These are phyloP conservation scores for Pantherophis alleghaniensis DNA, from an alignment of 2,797 vertebrate species.

Conservation along the genomic window DNA sequence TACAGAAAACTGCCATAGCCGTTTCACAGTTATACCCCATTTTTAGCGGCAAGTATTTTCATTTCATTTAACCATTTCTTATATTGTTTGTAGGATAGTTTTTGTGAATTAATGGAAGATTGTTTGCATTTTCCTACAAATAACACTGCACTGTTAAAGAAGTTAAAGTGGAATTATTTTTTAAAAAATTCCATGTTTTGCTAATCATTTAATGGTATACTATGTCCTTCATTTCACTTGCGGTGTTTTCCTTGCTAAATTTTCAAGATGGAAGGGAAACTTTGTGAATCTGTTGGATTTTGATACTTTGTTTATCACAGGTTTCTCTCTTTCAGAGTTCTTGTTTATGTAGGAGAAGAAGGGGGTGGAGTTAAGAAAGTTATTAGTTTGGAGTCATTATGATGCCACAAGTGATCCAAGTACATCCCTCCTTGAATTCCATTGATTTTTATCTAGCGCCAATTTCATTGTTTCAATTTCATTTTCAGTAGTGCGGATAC, in stretches of 20 bases:
- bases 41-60: constrained; percentile 57
- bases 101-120: constrained; percentile 58
- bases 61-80: constrained; percentile 64
- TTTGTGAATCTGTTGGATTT: neutral
- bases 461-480: neutral
- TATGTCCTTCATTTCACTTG: constrained; percentile 24
- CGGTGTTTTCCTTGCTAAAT: constrained; percentile 3
- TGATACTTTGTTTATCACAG: constrained; percentile 12
- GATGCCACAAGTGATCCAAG: neutral
- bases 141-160: constrained; percentile 50
- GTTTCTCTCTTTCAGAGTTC: neutral
- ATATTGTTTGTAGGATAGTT: constrained; percentile 48
- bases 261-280: constrained; percentile 27
- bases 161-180: constrained; percentile 25
- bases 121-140: constrained; percentile 66
- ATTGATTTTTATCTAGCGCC: neutral
- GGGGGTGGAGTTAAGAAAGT: neutral
- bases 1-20: constrained; percentile 60
- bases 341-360: neutral
- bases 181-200: constrained; percentile 20
- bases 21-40: constrained; percentile 59
- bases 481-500: neutral
- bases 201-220: constrained; percentile 49
- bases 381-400: neutral
- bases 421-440: neutral